phyloP scores from a whole-genome alignment of 1,140 invertebrate genomes.

The Drosophila varians region DNA sequence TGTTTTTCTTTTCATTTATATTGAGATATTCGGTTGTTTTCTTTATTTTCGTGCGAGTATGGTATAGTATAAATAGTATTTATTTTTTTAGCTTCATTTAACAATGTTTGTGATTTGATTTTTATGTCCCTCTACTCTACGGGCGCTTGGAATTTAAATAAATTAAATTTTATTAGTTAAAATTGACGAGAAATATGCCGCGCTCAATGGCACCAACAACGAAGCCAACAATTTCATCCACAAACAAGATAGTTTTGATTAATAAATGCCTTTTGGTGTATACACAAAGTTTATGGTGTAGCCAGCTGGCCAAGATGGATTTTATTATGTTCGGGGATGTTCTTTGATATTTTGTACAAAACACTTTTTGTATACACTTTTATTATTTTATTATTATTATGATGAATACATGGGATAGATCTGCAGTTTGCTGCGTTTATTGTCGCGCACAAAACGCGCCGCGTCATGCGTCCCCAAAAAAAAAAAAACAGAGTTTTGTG shows the following conservation, averaged over 20 bases:
- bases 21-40: conserved; percentile 51
- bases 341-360: conserved; percentile 53
- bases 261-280: conserved; percentile 55
- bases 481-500: conserved; percentile 26
- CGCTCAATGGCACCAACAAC: conserved; percentile 49
- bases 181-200: conserved; percentile 78
- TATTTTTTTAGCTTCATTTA: conserved; percentile 36
- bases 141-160: conserved; percentile 70
- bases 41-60: conserved; percentile 15
- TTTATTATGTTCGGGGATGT: conserved; percentile 44
- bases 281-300: conserved; percentile 46
- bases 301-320: conserved; percentile 57
- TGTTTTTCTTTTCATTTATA: conserved; percentile 61
- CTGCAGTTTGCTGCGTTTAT: conserved; percentile 44
- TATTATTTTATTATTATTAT: conserved; percentile 67
- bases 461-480: conserved; percentile 44
- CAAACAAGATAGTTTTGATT: conserved; percentile 77
- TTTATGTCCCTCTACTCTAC: conserved; percentile 30
- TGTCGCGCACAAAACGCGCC: conserved; percentile 37
- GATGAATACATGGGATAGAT: conserved; percentile 21
- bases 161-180: conserved; percentile 81
- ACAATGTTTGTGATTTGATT: conserved; percentile 59
- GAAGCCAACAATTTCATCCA: conserved; percentile 26
- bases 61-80: no score
- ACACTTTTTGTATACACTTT: conserved; percentile 60